Conservation (phyloP, 2,888 invertebrate species). For the Drosophila hamatofila region DNA sequence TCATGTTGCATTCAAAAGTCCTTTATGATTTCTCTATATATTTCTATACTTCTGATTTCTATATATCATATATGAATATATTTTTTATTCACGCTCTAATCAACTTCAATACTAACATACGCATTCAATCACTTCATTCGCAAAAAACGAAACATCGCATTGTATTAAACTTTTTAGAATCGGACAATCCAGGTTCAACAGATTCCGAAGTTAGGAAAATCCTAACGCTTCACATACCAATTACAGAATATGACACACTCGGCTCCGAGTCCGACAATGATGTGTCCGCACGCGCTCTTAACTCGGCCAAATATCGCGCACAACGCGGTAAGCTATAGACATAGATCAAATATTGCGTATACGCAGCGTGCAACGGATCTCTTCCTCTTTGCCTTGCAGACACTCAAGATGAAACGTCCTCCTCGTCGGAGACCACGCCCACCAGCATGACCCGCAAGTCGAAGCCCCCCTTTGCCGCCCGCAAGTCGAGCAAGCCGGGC, state of each 20-base stretch:
- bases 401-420: slow-evolving; percentile 91
- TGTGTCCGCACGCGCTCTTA: slow-evolving; percentile 88
- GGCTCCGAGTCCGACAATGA: slow-evolving; percentile 93
- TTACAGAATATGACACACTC: slow-evolving; percentile 95
- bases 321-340: slow-evolving; percentile 81
- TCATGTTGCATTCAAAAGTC: slow-evolving; percentile 24
- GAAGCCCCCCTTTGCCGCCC: slow-evolving; percentile 89
- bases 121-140: slow-evolving; percentile 69
- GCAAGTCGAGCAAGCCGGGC: slow-evolving; percentile 88
- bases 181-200: slow-evolving; percentile 97
- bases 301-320: slow-evolving; percentile 85
- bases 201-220: slow-evolving; percentile 98
- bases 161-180: slow-evolving; percentile 89
- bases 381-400: slow-evolving; percentile 82
- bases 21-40: neutral
- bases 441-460: slow-evolving; percentile 89
- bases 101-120: slow-evolving; percentile 64
- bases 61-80: slow-evolving; percentile 34
- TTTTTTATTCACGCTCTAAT: slow-evolving; percentile 45
- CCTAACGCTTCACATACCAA: slow-evolving; percentile 95
- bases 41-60: slow-evolving; percentile 17
- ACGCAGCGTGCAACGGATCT: neutral
- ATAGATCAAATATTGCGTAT: neutral
- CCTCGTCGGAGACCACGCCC: slow-evolving; percentile 92
- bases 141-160: slow-evolving; percentile 82